Conservation (phyloP, 23 tunicate genomes). For the Trididemnum clinides region DNA sequence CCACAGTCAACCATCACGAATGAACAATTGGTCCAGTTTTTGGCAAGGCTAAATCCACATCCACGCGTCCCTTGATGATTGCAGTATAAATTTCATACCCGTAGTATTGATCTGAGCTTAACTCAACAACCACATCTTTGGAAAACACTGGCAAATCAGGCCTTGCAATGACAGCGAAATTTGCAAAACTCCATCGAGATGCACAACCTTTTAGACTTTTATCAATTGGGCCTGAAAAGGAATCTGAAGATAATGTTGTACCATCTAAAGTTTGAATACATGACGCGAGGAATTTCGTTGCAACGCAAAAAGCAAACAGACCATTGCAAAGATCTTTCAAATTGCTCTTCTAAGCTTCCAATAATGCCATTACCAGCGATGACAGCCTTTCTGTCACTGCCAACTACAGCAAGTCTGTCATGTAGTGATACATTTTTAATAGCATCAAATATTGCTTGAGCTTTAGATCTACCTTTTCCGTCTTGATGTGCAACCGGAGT, state of each 20-base stretch:
- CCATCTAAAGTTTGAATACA: background rate
- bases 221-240: background rate
- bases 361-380: background rate
- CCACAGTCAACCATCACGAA: background rate
- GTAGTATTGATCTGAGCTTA: background rate
- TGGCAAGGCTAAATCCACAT: background rate
- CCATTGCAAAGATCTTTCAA: background rate
- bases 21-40: background rate
- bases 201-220: background rate
- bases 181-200: background rate
- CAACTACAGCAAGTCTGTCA: background rate
- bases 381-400: background rate
- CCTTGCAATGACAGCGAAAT: background rate
- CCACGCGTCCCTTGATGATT: background rate
- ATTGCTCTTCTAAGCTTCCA: background rate
- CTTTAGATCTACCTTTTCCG: too few species aligned
- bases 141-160: background rate
- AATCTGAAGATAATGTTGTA: background rate
- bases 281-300: too few species aligned
- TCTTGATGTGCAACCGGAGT: too few species aligned
- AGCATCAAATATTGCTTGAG: background rate
- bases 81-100: background rate
- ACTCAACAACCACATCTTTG: background rate
- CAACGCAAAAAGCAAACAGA: too few species aligned
- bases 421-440: background rate